Conservation (phyloP, 2,888 invertebrate genomes). For the Lepidocyrtoides sp. region DNA sequence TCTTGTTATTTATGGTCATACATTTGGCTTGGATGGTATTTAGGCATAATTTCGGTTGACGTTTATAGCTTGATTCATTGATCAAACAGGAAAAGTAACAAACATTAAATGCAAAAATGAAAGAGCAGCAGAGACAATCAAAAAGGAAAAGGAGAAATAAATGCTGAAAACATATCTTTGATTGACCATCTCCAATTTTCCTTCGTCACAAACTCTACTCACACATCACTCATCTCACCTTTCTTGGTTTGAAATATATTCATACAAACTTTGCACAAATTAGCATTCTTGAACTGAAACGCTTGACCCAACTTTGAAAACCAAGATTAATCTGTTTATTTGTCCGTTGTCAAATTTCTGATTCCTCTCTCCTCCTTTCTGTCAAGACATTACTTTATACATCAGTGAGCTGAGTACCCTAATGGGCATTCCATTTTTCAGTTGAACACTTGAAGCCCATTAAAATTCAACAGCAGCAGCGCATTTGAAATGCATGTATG, state of each 20-base stretch:
- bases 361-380: not conserved
- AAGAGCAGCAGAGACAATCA: not conserved
- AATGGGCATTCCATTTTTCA: constrained; percentile 34
- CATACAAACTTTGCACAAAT: too few species aligned
- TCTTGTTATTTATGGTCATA: constrained; percentile 12
- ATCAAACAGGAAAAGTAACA: constrained; percentile 32
- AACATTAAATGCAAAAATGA: not conserved
- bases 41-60: constrained; percentile 17
- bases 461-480: constrained; percentile 15
- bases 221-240: not conserved
- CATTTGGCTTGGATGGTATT: constrained; percentile 8
- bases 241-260: not conserved
- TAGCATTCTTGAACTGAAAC: too few species aligned
- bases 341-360: too few species aligned
- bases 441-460: constrained; percentile 43
- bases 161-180: not conserved
- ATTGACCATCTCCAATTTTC: not conserved
- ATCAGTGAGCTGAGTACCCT: not conserved
- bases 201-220: too few species aligned
- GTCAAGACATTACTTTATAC: too few species aligned
- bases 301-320: not conserved
- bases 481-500: not conserved
- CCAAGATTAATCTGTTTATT: too few species aligned
- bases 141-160: not conserved
- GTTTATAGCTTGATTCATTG: constrained; percentile 31